Conservation (phyloP, 2,888 invertebrate genomes). For the Leucophenga montana region DNA sequence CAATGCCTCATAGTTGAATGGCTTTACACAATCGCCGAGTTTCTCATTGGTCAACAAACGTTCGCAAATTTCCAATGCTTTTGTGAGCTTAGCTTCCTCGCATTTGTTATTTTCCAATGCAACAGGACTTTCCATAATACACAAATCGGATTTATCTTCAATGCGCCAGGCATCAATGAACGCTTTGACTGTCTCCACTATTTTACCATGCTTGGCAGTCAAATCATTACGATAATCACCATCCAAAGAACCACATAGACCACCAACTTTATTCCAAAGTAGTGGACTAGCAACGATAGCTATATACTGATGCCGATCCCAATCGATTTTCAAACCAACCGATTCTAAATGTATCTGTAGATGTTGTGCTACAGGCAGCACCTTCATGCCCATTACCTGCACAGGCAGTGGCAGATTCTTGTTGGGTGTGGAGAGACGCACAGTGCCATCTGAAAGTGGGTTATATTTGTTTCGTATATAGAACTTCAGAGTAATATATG, state of each 20-base stretch:
- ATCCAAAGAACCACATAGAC: constrained; percentile 87
- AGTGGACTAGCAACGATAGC: constrained; percentile 80
- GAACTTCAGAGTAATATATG: not conserved
- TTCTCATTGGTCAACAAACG: constrained; percentile 79
- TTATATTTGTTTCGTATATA: not conserved
- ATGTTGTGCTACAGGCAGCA: constrained; percentile 81
- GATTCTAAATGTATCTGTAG: constrained; percentile 81
- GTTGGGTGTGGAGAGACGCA: constrained; percentile 75
- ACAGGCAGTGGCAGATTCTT: constrained; percentile 81
- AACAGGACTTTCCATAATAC: constrained; percentile 65
- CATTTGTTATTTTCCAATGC: constrained; percentile 65
- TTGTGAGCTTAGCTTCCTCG: constrained; percentile 56
- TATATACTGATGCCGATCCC: constrained; percentile 83
- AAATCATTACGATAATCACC: constrained; percentile 82
- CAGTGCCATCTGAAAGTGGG: constrained; percentile 74
- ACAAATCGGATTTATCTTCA: constrained; percentile 63
- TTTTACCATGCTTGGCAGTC: constrained; percentile 76
- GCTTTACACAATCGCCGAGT: constrained; percentile 80
- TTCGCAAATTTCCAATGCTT: constrained; percentile 78
- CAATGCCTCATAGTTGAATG: constrained; percentile 79
- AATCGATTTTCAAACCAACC: constrained; percentile 80
- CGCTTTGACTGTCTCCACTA: constrained; percentile 71
- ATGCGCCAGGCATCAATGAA: constrained; percentile 72
- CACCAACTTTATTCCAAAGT: constrained; percentile 86
- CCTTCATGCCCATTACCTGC: constrained; percentile 81